Evolutionary conservation across 2,113 vertebrate genomes (phyloP).

Genomic region (Eubucco bourcierii): DNA sequence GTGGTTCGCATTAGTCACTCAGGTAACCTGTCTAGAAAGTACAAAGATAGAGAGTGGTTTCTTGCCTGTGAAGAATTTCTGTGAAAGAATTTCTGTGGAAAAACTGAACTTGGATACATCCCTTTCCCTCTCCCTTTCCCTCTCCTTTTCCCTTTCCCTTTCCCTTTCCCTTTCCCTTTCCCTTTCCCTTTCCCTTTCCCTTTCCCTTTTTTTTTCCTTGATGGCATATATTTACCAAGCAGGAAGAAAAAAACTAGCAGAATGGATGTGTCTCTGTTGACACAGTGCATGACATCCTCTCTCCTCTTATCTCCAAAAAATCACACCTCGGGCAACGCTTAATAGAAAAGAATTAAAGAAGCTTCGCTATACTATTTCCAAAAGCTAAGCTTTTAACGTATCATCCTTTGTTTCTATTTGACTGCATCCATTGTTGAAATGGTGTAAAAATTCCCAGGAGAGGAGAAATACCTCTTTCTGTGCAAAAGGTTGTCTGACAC

Average conservation of each 20-base stretch:
- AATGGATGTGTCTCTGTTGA: background rate
- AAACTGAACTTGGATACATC: background rate
- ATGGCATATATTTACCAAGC: background rate
- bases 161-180: background rate
- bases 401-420: background rate
- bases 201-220: no score
- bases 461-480: background rate
- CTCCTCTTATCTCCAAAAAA: background rate
- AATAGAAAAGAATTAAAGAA: background rate
- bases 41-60: background rate
- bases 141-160: no score
- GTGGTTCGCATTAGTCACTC: background rate
- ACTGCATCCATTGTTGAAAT: background rate
- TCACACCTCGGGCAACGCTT: background rate
- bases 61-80: no score
- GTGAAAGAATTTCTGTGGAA: background rate
- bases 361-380: background rate
- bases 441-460: background rate
- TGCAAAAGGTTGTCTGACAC: background rate
- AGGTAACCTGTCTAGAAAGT: background rate
- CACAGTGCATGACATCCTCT: background rate
- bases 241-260: background rate
- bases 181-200: no score
- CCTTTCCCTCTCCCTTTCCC: background rate
- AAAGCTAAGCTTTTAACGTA: background rate